phyloP scores from a whole-genome alignment of 2,113 vertebrate species.

The Rynchops niger region DNA sequence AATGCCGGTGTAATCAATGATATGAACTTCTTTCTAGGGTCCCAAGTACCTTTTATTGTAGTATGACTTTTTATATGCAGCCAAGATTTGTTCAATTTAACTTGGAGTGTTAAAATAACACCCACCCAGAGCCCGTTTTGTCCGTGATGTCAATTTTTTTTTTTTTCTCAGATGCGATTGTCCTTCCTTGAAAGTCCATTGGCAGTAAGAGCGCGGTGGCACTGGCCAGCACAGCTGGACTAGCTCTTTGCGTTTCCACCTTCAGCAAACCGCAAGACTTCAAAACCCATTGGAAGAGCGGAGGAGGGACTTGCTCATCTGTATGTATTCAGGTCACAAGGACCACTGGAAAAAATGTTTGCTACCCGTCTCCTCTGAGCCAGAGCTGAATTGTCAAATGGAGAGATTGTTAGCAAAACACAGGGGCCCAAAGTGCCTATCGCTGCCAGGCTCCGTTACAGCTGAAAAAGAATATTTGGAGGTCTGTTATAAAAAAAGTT shows the following conservation, averaged over 20 bases:
- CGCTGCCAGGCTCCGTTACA: not conserved
- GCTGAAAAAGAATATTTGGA: not conserved
- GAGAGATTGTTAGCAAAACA: not conserved
- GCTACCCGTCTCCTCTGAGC: not conserved
- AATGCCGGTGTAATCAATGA: not conserved
- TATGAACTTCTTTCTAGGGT: not conserved
- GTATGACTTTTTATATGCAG: not conserved
- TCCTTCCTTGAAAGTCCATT: not conserved
- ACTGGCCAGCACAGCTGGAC: not conserved
- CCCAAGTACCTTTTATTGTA: not conserved
- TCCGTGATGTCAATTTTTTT: not conserved
- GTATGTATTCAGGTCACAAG: slow-evolving; percentile 1
- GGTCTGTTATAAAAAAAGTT: not conserved
- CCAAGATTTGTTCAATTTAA: not conserved
- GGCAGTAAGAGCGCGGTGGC: not conserved
- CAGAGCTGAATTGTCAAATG: not conserved
- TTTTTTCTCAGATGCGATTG: not conserved
- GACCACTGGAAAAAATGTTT: not conserved
- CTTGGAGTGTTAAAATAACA: not conserved
- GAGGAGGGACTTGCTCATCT: not conserved
- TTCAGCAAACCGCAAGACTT: not conserved
- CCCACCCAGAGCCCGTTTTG: not conserved
- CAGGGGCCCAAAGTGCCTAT: not conserved
- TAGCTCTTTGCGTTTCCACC: not conserved
- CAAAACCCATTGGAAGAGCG: accelerated